phyloP scores from a whole-genome alignment of 2,888 invertebrate species.

The Phytoseiulus persimilis region DNA sequence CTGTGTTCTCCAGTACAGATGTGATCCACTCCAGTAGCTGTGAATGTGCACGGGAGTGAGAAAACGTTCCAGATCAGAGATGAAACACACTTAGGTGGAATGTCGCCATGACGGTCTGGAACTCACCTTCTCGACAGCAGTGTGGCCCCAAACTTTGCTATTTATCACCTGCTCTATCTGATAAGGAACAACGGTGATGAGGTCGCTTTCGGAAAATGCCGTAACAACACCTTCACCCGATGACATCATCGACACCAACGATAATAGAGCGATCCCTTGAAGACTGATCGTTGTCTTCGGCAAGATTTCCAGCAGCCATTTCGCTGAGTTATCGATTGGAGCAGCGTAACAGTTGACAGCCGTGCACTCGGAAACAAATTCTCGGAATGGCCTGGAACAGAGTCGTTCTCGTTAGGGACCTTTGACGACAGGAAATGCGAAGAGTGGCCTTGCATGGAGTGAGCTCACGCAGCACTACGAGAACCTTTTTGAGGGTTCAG shows the following conservation, averaged over 20 bases:
- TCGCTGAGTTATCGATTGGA: slow-evolving; percentile 11
- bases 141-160: slow-evolving; percentile 13
- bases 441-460: too few species aligned
- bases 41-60: not conserved
- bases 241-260: not conserved
- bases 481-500: not conserved
- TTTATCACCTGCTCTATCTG: not conserved
- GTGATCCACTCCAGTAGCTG: not conserved
- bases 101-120: too few species aligned
- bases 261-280: not conserved
- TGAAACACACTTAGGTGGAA: too few species aligned
- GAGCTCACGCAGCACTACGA: too few species aligned
- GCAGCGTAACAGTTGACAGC: slow-evolving; percentile 17
- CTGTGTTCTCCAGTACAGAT: not conserved
- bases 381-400: slow-evolving; percentile 12
- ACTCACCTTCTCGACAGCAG: not conserved
- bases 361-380: slow-evolving; percentile 7
- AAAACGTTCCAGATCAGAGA: too few species aligned
- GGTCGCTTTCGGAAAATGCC: not conserved
- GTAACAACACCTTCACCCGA: not conserved
- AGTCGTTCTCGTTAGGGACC: too few species aligned
- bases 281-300: not conserved
- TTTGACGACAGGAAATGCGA: too few species aligned
- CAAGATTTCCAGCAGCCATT: slow-evolving; percentile 25
- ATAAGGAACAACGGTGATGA: not conserved